phyloP scores from a whole-genome alignment of 2,888 invertebrate species.

The Crossocerus cetratus region DNA sequence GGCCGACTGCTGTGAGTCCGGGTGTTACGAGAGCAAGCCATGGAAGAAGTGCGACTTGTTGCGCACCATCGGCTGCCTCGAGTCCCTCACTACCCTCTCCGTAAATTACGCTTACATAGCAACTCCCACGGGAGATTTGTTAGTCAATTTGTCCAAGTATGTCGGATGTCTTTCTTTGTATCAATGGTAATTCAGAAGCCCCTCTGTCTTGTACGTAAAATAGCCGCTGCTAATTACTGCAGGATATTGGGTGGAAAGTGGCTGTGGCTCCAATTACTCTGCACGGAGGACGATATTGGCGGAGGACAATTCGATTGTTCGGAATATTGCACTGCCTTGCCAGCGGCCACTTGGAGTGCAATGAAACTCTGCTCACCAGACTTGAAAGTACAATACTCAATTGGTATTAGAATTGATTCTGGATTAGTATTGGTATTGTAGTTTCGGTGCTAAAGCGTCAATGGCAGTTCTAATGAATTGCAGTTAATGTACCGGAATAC shows the following conservation, averaged over 20 bases:
- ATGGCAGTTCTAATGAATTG: slow-evolving; percentile 14
- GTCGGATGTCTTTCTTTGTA: neutral
- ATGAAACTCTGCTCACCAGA: slow-evolving; percentile 44
- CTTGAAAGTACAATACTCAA: slow-evolving; percentile 58
- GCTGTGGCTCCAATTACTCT: slow-evolving; percentile 61
- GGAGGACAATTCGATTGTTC: slow-evolving; percentile 10
- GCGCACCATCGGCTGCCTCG: slow-evolving; percentile 51
- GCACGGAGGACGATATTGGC: slow-evolving; percentile 47
- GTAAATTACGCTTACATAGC: slow-evolving; percentile 62
- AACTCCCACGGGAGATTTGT: slow-evolving; percentile 60
- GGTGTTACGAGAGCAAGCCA: slow-evolving; percentile 30
- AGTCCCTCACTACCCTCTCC: slow-evolving; percentile 58
- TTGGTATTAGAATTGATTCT: slow-evolving; percentile 36
- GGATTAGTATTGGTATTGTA: neutral
- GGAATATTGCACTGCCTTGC: slow-evolving; percentile 33
- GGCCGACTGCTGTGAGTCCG: slow-evolving; percentile 32
- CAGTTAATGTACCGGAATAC: slow-evolving; percentile 57
- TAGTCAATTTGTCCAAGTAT: slow-evolving; percentile 57
- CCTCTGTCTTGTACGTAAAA: neutral
- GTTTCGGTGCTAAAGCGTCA: neutral
- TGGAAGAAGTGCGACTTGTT: slow-evolving; percentile 55
- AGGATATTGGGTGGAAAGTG: slow-evolving; percentile 55
- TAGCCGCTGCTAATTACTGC: neutral
- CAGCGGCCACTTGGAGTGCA: slow-evolving; percentile 52
- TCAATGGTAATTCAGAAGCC: neutral